Conservation (phyloP, 1,140 invertebrate genomes). For the Lucilia sericata region DNA sequence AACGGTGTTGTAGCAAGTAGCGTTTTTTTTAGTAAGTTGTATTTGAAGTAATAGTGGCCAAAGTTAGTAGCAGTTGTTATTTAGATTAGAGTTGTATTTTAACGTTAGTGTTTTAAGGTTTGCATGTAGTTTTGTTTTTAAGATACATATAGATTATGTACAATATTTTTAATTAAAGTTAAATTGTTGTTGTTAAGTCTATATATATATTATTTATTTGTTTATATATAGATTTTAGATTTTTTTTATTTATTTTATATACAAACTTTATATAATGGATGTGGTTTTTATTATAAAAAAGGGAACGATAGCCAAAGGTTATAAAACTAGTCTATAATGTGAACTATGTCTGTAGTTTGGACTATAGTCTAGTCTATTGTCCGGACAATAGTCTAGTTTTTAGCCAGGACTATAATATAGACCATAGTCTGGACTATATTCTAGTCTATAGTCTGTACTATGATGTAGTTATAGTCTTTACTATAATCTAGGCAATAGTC, state of each 20-base stretch:
- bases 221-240: background rate
- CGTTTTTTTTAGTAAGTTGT: background rate
- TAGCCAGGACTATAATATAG: no score
- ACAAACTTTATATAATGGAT: background rate
- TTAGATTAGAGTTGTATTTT: background rate
- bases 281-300: no score
- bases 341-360: no score
- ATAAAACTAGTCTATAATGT: no score
- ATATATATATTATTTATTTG: background rate
- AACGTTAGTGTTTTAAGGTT: background rate
- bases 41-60: background rate
- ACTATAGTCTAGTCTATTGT: no score
- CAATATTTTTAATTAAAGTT: conserved; percentile 7
- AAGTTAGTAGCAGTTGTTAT: background rate
- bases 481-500: no score
- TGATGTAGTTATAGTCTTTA: no score
- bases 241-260: background rate
- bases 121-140: background rate
- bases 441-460: no score
- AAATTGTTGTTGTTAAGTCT: conserved; percentile 12
- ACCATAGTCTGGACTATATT: no score
- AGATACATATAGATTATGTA: background rate
- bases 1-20: background rate
- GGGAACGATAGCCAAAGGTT: no score
- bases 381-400: no score